Evolutionary conservation across 1,140 invertebrate species (phyloP).

Genomic region (Camponotus pennsylvanicus): DNA sequence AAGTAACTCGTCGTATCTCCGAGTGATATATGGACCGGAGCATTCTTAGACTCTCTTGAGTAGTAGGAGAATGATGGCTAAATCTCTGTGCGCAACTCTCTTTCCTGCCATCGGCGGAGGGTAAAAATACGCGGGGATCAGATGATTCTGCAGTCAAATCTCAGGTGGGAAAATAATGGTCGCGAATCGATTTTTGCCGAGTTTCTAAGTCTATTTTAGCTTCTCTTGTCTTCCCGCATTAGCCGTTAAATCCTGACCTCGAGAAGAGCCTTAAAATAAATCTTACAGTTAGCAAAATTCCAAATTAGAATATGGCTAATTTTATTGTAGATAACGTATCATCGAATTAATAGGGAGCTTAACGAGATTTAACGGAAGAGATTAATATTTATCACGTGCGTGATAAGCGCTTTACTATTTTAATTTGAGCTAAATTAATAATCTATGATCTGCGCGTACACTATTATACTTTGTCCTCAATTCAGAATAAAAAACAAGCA

Average conservation of each 20-base stretch:
- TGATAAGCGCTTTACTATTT: neutral
- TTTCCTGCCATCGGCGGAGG: neutral
- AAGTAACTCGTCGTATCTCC: slow-evolving; percentile 33
- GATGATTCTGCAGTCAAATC: slow-evolving; percentile 15
- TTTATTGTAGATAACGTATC: neutral
- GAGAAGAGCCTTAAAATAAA: slow-evolving; percentile 8
- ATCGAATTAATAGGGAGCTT: neutral
- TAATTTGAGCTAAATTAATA: no score
- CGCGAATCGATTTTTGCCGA: slow-evolving; percentile 52
- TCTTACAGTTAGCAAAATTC: neutral
- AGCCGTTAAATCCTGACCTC: slow-evolving; percentile 2
- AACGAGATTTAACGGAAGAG: neutral
- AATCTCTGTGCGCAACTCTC: slow-evolving; percentile 1
- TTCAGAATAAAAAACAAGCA: no score
- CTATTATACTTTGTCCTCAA: no score
- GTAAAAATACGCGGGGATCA: slow-evolving; percentile 23
- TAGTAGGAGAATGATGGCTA: slow-evolving; percentile 2
- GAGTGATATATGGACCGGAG: slow-evolving; percentile 43
- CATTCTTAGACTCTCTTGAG: slow-evolving; percentile 30
- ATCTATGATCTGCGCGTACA: no score
- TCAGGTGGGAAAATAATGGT: neutral
- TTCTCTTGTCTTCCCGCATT: slow-evolving; percentile 17
- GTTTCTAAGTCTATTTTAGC: slow-evolving; percentile 27
- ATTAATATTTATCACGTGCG: neutral
- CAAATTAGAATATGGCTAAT: neutral